These are phyloP conservation scores for Cheilosia vernalis DNA, from an alignment of 2,888 invertebrate species.

Conservation along the genomic window DNA sequence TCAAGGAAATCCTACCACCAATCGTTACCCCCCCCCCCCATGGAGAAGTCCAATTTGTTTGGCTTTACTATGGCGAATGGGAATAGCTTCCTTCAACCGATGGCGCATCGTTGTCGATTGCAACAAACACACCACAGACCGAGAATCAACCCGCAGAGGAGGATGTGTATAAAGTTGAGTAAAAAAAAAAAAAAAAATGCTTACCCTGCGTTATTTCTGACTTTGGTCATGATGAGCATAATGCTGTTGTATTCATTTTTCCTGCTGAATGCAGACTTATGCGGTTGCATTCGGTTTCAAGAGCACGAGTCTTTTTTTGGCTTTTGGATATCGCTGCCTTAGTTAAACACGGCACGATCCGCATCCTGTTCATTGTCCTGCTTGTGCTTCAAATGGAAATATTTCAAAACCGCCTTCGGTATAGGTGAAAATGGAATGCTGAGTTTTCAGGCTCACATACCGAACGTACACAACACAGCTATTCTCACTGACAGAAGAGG, in stretches of 20 bases:
- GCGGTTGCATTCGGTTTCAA: conserved; percentile 64
- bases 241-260: conserved; percentile 71
- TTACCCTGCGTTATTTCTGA: conserved; percentile 4
- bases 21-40: conserved; percentile 40
- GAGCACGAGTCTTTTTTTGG: conserved; percentile 37
- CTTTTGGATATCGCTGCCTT: neutral
- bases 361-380: conserved; percentile 19
- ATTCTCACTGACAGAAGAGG: neutral
- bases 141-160: conserved; percentile 1
- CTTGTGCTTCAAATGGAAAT: conserved; percentile 52
- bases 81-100: conserved; percentile 1
- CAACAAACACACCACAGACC: conserved; percentile 16
- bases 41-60: conserved; percentile 58
- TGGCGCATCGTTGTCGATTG: conserved; percentile 44
- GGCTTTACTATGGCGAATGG: neutral
- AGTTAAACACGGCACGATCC: conserved; percentile 7
- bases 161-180: conserved; percentile 22
- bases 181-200: conserved; percentile 23
- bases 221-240: conserved; percentile 65
- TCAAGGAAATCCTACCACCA: conserved; percentile 59
- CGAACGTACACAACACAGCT: neutral
- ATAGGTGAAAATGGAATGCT: neutral
- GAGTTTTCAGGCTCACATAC: neutral
- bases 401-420: conserved; percentile 48
- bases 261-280: conserved; percentile 70